phyloP scores from a whole-genome alignment of 2,888 invertebrate genomes.

The Cantharis rustica region DNA sequence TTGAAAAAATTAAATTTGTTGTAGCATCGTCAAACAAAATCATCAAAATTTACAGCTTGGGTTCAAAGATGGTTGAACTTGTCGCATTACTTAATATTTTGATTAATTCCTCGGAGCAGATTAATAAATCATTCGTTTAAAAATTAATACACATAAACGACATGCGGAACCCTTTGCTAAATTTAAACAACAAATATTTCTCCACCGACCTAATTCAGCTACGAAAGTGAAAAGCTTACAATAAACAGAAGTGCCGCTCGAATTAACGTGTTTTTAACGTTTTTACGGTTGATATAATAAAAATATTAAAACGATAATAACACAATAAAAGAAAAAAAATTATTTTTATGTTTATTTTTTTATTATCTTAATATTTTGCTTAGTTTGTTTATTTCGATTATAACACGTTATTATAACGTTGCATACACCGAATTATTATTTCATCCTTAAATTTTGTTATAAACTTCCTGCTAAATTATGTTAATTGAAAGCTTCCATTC shows the following conservation, averaged over 20 bases:
- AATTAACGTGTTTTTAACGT: no score
- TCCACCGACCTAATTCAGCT: neutral
- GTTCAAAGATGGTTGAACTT: neutral
- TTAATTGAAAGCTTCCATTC: neutral
- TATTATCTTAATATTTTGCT: no score
- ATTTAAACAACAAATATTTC: neutral
- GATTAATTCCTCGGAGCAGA: neutral
- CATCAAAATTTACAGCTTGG: neutral
- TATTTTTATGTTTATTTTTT: no score
- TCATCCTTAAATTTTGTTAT: neutral
- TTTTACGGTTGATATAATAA: no score
- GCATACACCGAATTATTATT: neutral
- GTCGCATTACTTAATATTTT: neutral
- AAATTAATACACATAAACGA: neutral
- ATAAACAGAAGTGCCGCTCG: no score
- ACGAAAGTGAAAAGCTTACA: neutral
- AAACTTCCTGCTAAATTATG: neutral
- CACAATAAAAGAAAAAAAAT: no score
- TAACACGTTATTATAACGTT: no score
- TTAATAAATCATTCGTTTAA: neutral
- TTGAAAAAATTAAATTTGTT: neutral
- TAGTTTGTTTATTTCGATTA: no score
- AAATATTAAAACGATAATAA: no score
- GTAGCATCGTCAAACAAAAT: neutral
- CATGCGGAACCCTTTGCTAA: neutral